Evolutionary conservation across 2,888 invertebrate genomes (phyloP).

Genomic region (Mesorhabditis belari): DNA sequence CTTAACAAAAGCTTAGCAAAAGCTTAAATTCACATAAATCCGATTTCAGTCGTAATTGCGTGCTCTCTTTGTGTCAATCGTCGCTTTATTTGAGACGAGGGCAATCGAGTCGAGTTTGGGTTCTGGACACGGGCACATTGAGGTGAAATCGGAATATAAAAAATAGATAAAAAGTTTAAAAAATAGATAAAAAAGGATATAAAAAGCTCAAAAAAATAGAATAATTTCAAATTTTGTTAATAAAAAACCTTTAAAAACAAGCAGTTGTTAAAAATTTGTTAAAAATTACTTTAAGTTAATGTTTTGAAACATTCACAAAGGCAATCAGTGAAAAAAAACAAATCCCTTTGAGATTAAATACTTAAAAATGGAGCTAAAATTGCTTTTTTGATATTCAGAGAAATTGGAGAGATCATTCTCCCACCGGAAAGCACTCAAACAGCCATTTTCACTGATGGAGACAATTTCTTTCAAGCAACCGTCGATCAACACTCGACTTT

Average conservation of each 20-base stretch:
- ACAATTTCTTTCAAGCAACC: constrained; percentile 35
- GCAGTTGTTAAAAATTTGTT: too few species aligned
- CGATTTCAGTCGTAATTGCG: constrained; percentile 35
- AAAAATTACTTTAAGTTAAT: too few species aligned
- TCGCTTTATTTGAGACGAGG: constrained; percentile 46
- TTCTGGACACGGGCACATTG: constrained; percentile 46
- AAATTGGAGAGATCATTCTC: constrained; percentile 39
- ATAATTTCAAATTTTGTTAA: constrained; percentile 9
- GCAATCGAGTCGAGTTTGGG: constrained; percentile 47
- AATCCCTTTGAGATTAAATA: too few species aligned
- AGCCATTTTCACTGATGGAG: constrained; percentile 24
- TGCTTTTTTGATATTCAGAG: constrained; percentile 6
- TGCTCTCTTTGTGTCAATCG: constrained; percentile 42
- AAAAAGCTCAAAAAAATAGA: too few species aligned
- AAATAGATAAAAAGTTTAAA: too few species aligned
- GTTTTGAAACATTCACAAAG: too few species aligned
- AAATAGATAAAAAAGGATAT: too few species aligned
- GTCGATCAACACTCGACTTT: constrained; percentile 42
- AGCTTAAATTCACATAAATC: background rate
- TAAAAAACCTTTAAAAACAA: background rate
- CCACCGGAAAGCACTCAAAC: constrained; percentile 19
- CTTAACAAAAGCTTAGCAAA: background rate
- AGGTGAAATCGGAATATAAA: too few species aligned
- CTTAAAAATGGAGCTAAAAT: background rate
- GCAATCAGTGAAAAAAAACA: too few species aligned